Conservation (phyloP, 1,140 invertebrate species). For the Anastrepha obliqua region DNA sequence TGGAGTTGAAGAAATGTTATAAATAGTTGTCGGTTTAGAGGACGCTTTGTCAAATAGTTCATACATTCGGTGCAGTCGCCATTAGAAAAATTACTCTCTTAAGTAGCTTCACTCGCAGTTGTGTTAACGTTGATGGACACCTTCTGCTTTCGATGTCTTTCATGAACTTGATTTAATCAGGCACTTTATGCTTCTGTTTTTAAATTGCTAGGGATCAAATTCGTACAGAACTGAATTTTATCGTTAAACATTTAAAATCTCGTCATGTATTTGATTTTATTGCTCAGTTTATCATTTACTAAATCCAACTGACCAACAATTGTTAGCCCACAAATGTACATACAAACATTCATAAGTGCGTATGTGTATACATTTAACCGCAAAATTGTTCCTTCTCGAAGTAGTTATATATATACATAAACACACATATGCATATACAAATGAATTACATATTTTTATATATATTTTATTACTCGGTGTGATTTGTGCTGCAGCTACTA, state of each 20-base stretch:
- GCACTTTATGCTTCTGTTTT: background rate
- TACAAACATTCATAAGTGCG: background rate
- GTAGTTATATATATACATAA: no score
- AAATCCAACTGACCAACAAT: background rate
- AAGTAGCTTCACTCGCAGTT: background rate
- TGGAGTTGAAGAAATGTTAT: no score
- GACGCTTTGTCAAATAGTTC: no score
- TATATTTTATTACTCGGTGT: slow-evolving; percentile 28
- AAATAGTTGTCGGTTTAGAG: no score
- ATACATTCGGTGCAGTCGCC: no score
- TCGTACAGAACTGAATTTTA: background rate
- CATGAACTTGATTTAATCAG: slow-evolving; percentile 15
- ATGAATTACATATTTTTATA: slow-evolving; percentile 32
- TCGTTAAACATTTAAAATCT: background rate
- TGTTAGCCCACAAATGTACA: background rate
- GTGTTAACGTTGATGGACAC: background rate
- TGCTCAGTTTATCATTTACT: background rate
- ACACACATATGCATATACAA: no score
- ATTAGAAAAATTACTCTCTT: background rate
- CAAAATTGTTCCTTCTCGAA: background rate
- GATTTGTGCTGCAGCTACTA: background rate
- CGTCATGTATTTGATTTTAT: background rate
- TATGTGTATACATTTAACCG: background rate
- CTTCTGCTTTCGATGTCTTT: background rate
- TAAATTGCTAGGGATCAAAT: background rate